Conservation (phyloP, 2,888 invertebrate species). For the Euplexia lucipara region DNA sequence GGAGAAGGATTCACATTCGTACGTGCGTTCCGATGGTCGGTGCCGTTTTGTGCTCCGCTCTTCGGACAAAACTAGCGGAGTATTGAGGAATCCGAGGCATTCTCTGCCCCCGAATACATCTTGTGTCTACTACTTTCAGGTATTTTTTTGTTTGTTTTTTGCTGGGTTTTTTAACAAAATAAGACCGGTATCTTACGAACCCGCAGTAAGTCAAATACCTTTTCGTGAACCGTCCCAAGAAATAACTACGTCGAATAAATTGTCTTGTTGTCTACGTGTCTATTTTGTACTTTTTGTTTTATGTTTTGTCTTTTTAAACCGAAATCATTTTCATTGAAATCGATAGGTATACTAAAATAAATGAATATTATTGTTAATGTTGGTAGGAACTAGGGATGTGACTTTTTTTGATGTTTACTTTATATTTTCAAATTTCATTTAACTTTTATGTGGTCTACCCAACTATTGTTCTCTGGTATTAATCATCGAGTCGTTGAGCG, state of each 20-base stretch:
- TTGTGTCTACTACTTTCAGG: constrained; percentile 94
- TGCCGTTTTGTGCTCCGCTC: constrained; percentile 95
- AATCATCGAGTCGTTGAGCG: no score
- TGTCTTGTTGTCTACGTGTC: background rate
- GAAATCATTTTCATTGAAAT: no score
- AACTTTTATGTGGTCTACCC: no score
- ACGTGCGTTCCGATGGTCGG: constrained; percentile 93
- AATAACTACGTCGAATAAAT: background rate
- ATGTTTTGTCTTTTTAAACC: background rate
- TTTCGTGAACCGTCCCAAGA: background rate
- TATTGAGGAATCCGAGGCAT: constrained; percentile 94
- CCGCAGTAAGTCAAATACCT: background rate
- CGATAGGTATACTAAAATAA: no score
- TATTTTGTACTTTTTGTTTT: no score
- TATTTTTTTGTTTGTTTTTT: constrained; percentile 59
- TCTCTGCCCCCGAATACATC: constrained; percentile 95
- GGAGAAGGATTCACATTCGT: constrained; percentile 94
- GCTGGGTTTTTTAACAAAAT: constrained; percentile 7
- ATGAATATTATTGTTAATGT: no score
- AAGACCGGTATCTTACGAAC: background rate
- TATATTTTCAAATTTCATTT: no score
- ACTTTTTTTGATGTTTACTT: no score
- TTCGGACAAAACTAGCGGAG: constrained; percentile 94
- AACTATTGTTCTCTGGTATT: no score
- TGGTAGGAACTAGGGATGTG: no score